Base-by-base conservation (phyloP, 2,113 vertebrate genomes). In the Pterophyllum scalare region DNA sequence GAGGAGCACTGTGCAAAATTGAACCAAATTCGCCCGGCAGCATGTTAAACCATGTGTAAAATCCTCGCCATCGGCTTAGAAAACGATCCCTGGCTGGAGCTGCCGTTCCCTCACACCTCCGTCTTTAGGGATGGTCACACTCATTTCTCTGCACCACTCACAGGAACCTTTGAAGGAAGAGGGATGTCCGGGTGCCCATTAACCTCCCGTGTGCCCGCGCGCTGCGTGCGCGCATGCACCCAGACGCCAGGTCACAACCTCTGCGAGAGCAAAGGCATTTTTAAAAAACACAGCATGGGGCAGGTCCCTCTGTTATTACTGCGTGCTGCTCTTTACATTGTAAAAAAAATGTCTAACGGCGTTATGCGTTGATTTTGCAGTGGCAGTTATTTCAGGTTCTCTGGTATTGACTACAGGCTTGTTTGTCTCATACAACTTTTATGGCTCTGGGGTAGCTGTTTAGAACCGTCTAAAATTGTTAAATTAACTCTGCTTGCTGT, bases 1-100 rank as follows among this genome's bases (percentile, higher is more conserved):
- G 78, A 85, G 79, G 91, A 85, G 86, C 79, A 91, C 91, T 83
- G 91, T 91, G 90, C 89, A 88, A 92, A 94, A 94, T 89, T 92
- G 92, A 90, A 92, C 87, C 87, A 90, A 92, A 94, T 93, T 91
- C 81, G 31, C 78, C 84, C 81, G 65, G 89, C 91, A 91, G 90
- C 92, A 93, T 91, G 92, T 94, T 95, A 94, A 95, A 95, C 94
- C 94, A 94, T 90, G 94, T 95, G 95, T 94, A 92, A 95, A 95
- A 94, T 94, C 91, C 89, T 83, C 28, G 67, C 77, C 75, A 91
- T 91, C 89, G 82, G 85, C 89, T 94, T 88, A 91, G 93, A 93
- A 87, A 94, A 90, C 61, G 89, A 93, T 91, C 91, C 86, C 86
- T n/a, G 89, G 89, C 87, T 91, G 89, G 76, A 88, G 87, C 87